Conservation (phyloP, 2,888 invertebrate species). For the Plutella xylostella region DNA sequence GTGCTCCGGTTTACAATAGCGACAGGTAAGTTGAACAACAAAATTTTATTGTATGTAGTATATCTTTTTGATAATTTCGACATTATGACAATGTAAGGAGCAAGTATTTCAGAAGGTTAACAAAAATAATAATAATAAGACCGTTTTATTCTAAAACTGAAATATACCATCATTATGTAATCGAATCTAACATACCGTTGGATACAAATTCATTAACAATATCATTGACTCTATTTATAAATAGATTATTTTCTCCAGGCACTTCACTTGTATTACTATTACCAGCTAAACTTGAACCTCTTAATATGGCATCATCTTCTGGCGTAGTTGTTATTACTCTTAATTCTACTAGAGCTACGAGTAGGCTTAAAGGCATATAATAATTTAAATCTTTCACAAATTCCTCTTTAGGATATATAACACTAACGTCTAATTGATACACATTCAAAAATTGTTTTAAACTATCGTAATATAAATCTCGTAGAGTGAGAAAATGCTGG, state of each 20-base stretch:
- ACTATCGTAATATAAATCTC: conserved; percentile 36
- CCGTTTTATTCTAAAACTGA: background rate
- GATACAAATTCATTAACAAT: conserved; percentile 35
- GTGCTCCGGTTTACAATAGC: conserved; percentile 44
- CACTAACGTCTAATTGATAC: conserved; percentile 32
- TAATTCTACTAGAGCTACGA: conserved; percentile 43
- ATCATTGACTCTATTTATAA: conserved; percentile 40
- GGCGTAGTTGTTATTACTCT: conserved; percentile 31
- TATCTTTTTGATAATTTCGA: no score
- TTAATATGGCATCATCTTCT: conserved; percentile 28
- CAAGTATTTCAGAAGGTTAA: no score
- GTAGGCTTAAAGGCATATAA: conserved; percentile 36
- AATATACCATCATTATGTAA: background rate
- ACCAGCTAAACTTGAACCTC: conserved; percentile 22
- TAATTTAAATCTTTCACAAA: conserved; percentile 36
- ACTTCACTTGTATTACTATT: conserved; percentile 19
- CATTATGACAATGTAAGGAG: no score
- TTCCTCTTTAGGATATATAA: conserved; percentile 31
- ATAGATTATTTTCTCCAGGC: conserved; percentile 25
- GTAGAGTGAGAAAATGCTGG: conserved; percentile 31
- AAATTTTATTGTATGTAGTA: no score
- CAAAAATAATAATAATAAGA: no score
- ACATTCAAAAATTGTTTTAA: conserved; percentile 31
- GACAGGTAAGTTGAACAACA: conserved; percentile 53
- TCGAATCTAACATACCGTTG: conserved; percentile 41